Percentiles rank a stretch among this genome's conserved stretches.
Evolutionary conservation across 2,797 vertebrate genomes (phyloP).

Genomic region (Hoplostethus mediterraneus): DNA sequence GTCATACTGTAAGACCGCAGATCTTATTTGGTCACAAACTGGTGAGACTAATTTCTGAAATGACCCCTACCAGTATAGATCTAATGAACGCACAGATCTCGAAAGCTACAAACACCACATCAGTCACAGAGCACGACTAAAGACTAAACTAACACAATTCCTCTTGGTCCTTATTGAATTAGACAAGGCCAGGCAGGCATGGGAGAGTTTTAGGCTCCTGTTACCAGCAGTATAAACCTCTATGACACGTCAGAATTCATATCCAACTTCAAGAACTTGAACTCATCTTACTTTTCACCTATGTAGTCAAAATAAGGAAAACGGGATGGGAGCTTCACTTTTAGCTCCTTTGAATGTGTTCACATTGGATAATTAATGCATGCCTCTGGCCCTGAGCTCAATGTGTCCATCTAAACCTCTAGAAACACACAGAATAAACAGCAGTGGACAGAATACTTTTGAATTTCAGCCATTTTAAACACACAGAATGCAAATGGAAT

Average conservation of each 20-base stretch:
- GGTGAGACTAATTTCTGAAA: background rate
- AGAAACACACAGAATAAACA: slow-evolving; percentile 55
- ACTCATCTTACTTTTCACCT: background rate
- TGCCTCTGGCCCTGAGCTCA: slow-evolving; percentile 64
- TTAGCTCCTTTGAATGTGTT: slow-evolving; percentile 13
- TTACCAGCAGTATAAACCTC: background rate
- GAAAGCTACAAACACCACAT: slow-evolving; percentile 8
- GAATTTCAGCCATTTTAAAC: slow-evolving; percentile 67
- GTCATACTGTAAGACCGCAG: background rate
- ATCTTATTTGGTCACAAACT: background rate
- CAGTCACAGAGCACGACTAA: slow-evolving; percentile 12
- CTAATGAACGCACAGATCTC: slow-evolving; percentile 17
- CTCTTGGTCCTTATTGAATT: slow-evolving; percentile 3
- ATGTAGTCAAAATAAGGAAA: background rate
- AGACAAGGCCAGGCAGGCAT: slow-evolving; percentile 50
- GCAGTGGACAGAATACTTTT: slow-evolving; percentile 58
- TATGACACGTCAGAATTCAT: slow-evolving; percentile 13
- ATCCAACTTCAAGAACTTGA: background rate
- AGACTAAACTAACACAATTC: slow-evolving; percentile 13
- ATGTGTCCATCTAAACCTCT: slow-evolving; percentile 54
- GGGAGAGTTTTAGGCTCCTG: slow-evolving; percentile 15
- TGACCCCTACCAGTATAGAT: background rate
- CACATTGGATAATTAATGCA: slow-evolving; percentile 48
- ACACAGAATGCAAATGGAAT: slow-evolving; percentile 63
- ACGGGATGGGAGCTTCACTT: background rate